These are phyloP conservation scores for Lycaon pictus DNA, from an alignment of 2,113 vertebrate species.

Conservation along the genomic window DNA sequence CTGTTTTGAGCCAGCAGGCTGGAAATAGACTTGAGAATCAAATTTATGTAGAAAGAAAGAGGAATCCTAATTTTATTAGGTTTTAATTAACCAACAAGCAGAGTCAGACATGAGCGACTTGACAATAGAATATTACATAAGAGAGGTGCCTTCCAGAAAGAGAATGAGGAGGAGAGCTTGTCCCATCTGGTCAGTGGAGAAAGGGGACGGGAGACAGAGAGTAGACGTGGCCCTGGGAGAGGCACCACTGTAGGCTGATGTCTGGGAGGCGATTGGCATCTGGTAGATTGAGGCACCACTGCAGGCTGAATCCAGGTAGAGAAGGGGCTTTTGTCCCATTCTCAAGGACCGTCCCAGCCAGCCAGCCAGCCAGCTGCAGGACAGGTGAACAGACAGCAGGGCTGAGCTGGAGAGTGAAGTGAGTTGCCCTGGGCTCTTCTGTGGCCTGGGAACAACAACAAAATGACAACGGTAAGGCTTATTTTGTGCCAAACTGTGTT, in stretches of 20 bases:
- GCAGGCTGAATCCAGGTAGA: not conserved
- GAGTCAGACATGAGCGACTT: not conserved
- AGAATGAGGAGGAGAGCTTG: not conserved
- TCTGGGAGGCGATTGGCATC: not conserved
- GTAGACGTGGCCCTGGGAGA: not conserved
- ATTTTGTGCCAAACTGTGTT: not conserved
- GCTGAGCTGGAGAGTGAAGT: not conserved
- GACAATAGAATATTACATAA: not conserved
- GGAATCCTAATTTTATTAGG: constrained; percentile 62
- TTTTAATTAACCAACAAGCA: constrained; percentile 59
- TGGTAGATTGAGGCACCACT: too few relatives aligned
- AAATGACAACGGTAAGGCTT: not conserved
- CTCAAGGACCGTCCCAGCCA: not conserved
- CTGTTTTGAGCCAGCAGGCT: constrained; percentile 55
- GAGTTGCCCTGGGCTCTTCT: not conserved
- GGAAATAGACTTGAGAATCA: constrained; percentile 60
- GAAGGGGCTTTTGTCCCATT: not conserved
- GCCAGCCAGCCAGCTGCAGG: not conserved
- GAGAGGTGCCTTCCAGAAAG: not conserved
- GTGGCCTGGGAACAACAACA: not conserved
- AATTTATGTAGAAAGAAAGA: constrained; percentile 53
- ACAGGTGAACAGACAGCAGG: not conserved
- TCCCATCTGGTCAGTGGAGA: not conserved
- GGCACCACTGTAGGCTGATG: rapidly evolving
- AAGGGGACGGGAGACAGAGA: not conserved